A percentile compares a stretch with the other conserved stretches of the same genome.
phyloP scores from a whole-genome alignment of 1,140 invertebrate genomes.

The Cherax destructor region DNA sequence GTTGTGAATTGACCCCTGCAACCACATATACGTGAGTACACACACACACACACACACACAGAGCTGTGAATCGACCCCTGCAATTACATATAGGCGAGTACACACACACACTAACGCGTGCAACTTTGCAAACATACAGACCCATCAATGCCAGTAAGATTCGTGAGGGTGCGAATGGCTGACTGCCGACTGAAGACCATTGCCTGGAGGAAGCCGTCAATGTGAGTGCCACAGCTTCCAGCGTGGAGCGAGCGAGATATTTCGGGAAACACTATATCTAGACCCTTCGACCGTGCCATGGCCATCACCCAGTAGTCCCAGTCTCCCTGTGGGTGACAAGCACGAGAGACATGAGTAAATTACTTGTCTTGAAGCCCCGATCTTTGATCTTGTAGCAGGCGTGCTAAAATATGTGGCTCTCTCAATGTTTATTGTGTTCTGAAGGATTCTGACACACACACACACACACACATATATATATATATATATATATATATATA shows the following conservation, averaged over 20 bases:
- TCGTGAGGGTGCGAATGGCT: background rate
- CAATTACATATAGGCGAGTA: no score
- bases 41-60: no score
- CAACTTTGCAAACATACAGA: background rate
- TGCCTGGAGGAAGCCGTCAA: constrained; percentile 41
- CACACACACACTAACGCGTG: no score
- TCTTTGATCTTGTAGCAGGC: background rate
- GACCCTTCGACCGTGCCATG: background rate
- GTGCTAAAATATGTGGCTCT: no score
- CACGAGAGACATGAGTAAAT: background rate
- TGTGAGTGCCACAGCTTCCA: constrained; percentile 38
- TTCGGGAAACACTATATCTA: constrained; percentile 41
- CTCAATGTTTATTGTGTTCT: no score
- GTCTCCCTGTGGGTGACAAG: constrained; percentile 16
- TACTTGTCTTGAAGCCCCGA: background rate
- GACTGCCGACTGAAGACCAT: constrained; percentile 24
- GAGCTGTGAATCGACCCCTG: no score
- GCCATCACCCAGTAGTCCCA: constrained; percentile 56
- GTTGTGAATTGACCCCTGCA: no score
- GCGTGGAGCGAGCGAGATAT: constrained; percentile 35
- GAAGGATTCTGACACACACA: no score
- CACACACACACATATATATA: no score
- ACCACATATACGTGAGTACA: no score
- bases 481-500: no score
- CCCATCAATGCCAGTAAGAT: constrained; percentile 14